Evolutionary conservation across 2,113 vertebrate species (phyloP), one percentile per base, ranked within the genome.

Genomic region (Nothobranchius kuhntae): DNA sequence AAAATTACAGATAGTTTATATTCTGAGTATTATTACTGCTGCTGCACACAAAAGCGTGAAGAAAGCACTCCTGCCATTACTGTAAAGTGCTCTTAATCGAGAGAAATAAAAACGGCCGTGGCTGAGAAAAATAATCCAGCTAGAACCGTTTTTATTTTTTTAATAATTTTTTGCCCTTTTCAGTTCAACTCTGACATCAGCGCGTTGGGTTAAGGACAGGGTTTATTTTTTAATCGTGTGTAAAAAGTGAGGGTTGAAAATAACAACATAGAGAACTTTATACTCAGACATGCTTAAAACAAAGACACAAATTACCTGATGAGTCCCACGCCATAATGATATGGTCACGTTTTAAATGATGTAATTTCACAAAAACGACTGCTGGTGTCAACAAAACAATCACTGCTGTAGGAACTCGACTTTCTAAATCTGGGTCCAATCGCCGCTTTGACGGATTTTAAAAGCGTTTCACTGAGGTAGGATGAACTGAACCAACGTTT

Each of bases 11-110:
- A 86, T 88, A 84, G 5, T 73, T 58, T 80, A 77, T 74, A 56
- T 44, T 84, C 68, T 76, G 81, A 85, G 75, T 84, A 84, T 80
- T 86, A 88, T 69, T 87, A 80, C 79, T 76, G 73, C 72, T 71
- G 75, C 62, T 67, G 58, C 76, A 86, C 87, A 75, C 70, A 85
- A 89, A 86, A 88, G 84, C 15, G 53, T 72, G 82, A 84, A 85
- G 68, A 71, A 85, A 84, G 76, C 88, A 82, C 78, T 85, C 79
- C 75, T 66, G 73, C 70, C 70, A 65, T 69, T 73, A 59, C 82
- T 61, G 60, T 92, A 92, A 92, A 92, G 90, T 92, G 91, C 91
- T 86, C 82, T 67, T 76, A 87, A 89, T 89, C 61, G 0, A 64
- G 45, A 78, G 30, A 75, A 44, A 80, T 54, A 75, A 36, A 70